phyloP scores from a whole-genome alignment of 2,888 invertebrate genomes.

The Polydrusus pterygomalis region DNA sequence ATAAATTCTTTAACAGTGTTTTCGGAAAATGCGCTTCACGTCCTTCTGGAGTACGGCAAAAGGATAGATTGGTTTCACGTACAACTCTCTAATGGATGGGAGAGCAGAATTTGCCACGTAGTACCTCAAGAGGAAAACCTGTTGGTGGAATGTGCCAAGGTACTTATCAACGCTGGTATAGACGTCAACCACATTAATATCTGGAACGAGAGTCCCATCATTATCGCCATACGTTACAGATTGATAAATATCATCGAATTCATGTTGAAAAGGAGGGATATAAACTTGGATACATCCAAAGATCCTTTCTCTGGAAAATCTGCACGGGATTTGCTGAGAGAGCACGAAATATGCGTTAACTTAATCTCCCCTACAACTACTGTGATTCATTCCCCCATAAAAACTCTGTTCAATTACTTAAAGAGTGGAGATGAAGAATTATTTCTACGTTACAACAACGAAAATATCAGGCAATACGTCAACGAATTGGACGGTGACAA shows the following conservation, averaged over 20 bases:
- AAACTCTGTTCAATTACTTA: constrained; percentile 57
- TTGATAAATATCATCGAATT: constrained; percentile 53
- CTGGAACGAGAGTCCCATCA: constrained; percentile 62
- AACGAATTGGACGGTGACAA: constrained; percentile 56
- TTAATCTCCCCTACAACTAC: constrained; percentile 38
- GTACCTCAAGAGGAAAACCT: constrained; percentile 56
- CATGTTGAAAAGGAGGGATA: constrained; percentile 48
- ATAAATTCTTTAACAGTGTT: constrained; percentile 58
- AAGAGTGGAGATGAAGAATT: constrained; percentile 59
- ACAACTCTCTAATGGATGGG: constrained; percentile 57
- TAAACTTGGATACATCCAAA: constrained; percentile 59
- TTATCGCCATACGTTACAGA: constrained; percentile 59
- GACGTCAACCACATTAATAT: constrained; percentile 62
- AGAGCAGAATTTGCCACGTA: constrained; percentile 56
- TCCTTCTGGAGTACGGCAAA: constrained; percentile 58
- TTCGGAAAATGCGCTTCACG: constrained; percentile 62
- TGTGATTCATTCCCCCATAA: constrained; percentile 50
- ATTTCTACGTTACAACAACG: constrained; percentile 59
- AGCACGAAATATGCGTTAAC: constrained; percentile 50
- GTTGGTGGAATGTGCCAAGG: constrained; percentile 56
- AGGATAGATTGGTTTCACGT: constrained; percentile 53
- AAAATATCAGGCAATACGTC: constrained; percentile 56
- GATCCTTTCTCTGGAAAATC: constrained; percentile 54
- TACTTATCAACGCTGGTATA: constrained; percentile 58
- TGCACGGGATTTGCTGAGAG: constrained; percentile 57